Evolutionary conservation across 2,888 invertebrate species (phyloP).

Genomic region (Griposia aprilina): DNA sequence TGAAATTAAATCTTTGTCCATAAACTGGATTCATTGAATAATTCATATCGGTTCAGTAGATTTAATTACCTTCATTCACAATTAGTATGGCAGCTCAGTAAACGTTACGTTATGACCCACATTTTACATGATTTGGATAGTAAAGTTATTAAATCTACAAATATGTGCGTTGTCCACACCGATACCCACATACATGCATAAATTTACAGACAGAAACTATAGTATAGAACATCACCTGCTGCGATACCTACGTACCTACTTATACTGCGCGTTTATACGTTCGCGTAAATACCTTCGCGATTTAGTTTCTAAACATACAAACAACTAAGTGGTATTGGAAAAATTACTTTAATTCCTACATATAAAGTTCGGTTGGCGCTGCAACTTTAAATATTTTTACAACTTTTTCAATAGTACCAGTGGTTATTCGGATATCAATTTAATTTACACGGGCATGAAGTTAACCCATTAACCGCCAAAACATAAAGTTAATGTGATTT

Average conservation of each 20-base stretch:
- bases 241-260: background rate
- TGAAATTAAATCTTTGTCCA: background rate
- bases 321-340: background rate
- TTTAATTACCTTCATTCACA: constrained; percentile 12
- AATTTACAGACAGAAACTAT: no score
- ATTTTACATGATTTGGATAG: background rate
- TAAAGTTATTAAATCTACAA: background rate
- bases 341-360: no score
- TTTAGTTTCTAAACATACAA: background rate
- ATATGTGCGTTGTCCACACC: background rate
- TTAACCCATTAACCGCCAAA: background rate
- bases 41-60: constrained; percentile 6
- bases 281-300: background rate
- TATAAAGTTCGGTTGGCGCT: background rate
- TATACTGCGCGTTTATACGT: background rate
- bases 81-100: background rate
- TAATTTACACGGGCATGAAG: background rate
- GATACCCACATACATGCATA: no score
- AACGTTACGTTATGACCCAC: background rate
- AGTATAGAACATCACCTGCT: background rate
- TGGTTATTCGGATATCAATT: background rate
- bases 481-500: background rate
- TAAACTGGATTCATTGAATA: background rate
- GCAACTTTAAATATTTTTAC: background rate
- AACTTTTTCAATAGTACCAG: no score